These are phyloP conservation scores for Aphaenogaster ashmeadi DNA, from an alignment of 1,140 invertebrate genomes.

Conservation along the genomic window DNA sequence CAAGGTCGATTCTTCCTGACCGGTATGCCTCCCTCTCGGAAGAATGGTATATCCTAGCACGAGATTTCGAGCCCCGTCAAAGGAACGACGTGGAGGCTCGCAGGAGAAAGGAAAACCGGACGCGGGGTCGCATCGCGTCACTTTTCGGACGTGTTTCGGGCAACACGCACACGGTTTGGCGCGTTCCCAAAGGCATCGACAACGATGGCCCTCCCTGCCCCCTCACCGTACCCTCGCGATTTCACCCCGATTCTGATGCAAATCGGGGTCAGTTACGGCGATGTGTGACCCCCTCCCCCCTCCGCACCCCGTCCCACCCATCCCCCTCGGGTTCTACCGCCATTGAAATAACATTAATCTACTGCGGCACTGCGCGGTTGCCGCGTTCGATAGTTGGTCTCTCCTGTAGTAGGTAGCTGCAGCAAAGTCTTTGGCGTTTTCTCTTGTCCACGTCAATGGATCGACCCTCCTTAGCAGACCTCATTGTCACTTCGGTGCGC, in stretches of 20 bases:
- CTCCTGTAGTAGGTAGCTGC: slow-evolving; percentile 36
- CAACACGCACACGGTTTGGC: slow-evolving; percentile 78
- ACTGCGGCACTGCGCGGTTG: slow-evolving; percentile 78
- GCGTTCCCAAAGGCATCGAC: slow-evolving; percentile 76
- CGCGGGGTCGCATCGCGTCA: slow-evolving; percentile 49
- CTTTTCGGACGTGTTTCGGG: slow-evolving; percentile 74
- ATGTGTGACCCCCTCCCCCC: slow-evolving; percentile 51
- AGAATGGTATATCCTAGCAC: slow-evolving; percentile 64
- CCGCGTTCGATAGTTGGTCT: slow-evolving; percentile 78
- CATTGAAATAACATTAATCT: slow-evolving; percentile 84
- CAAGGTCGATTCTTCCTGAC: slow-evolving; percentile 40
- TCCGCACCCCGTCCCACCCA: not conserved
- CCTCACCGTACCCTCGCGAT: slow-evolving; percentile 65
- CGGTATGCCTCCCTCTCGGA: slow-evolving; percentile 28
- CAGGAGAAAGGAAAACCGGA: slow-evolving; percentile 66
- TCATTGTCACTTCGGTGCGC: slow-evolving; percentile 66
- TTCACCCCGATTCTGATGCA: slow-evolving; percentile 79
- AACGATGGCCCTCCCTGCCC: slow-evolving; percentile 11
- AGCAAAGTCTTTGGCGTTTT: slow-evolving; percentile 58
- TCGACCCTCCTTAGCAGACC: slow-evolving; percentile 42
- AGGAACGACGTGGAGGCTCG: slow-evolving; percentile 41
- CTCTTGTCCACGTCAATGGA: slow-evolving; percentile 64
- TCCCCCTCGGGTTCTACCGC: slow-evolving; percentile 7
- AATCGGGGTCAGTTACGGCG: slow-evolving; percentile 81
- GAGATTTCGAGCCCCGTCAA: slow-evolving; percentile 66